Percentiles rank a stretch among this genome's conserved stretches.
These are phyloP conservation scores for Apodemus speciosus DNA, from an alignment of 2,113 vertebrate species.

Conservation along the genomic window DNA sequence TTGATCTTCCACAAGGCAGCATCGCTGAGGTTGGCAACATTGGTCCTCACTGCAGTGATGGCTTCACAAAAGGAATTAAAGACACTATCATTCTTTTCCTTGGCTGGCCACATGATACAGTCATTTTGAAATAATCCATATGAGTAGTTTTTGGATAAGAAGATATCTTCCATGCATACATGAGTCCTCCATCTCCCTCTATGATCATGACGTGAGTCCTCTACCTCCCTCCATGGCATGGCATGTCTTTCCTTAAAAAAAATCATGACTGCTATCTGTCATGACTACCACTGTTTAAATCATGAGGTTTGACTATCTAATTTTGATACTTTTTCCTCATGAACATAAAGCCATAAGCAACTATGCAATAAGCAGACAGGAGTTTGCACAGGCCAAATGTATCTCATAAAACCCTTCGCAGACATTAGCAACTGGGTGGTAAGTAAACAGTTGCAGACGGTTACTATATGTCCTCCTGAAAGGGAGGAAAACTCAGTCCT, in stretches of 20 bases:
- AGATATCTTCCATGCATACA: neutral
- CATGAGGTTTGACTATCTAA: neutral
- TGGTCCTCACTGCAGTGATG: constrained; percentile 98
- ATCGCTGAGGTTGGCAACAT: constrained; percentile 97
- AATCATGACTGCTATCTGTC: neutral
- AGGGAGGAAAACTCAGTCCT: neutral
- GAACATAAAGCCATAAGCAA: constrained; percentile 19
- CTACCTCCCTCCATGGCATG: neutral
- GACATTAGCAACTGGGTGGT: neutral
- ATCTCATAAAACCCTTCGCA: neutral
- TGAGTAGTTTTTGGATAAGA: constrained; percentile 23
- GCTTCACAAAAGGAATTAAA: constrained; percentile 87
- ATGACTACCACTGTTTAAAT: neutral
- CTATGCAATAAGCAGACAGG: neutral
- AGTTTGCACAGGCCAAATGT: neutral
- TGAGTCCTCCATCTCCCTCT: neutral
- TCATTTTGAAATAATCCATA: constrained; percentile 4
- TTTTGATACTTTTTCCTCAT: neutral
- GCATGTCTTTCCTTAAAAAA: neutral
- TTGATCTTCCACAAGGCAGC: constrained; percentile 99
- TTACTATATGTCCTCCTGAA: neutral
- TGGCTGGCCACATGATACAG: neutral
- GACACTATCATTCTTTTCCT: constrained; percentile 61
- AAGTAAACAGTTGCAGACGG: neutral
- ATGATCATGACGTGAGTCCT: neutral